phyloP scores from a whole-genome alignment of 2,888 invertebrate genomes.

The Noctua comes region DNA sequence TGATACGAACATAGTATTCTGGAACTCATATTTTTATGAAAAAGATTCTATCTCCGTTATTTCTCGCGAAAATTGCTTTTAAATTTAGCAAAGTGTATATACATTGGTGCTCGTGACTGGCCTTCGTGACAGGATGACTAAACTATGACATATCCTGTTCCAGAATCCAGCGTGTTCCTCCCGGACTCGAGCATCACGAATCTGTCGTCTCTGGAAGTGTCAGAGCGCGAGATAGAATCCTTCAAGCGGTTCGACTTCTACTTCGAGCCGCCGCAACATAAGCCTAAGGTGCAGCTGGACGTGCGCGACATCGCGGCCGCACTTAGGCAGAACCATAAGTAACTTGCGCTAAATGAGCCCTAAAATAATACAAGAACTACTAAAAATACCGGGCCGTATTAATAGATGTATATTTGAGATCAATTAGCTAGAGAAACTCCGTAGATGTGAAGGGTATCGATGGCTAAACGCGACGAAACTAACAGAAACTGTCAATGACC shows the following conservation, averaged over 20 bases:
- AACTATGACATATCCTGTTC: background rate
- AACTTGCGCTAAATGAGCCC: background rate
- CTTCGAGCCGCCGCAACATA: constrained; percentile 94
- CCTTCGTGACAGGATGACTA: background rate
- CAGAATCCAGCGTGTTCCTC: constrained; percentile 93
- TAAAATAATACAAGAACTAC: background rate
- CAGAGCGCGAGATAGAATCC: constrained; percentile 95
- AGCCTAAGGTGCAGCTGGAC: constrained; percentile 87
- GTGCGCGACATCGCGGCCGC: constrained; percentile 75
- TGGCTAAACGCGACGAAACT: too few relatives aligned
- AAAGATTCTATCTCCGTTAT: too few relatives aligned
- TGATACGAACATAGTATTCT: too few relatives aligned
- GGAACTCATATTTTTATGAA: too few relatives aligned
- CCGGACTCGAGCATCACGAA: constrained; percentile 95
- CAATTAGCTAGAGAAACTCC: too few relatives aligned
- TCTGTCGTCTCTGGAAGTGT: constrained; percentile 94
- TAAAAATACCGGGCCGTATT: background rate
- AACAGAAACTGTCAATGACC: too few relatives aligned
- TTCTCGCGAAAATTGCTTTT: too few relatives aligned
- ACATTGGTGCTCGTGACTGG: too few relatives aligned
- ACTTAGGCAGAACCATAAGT: constrained; percentile 70
- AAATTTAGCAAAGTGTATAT: too few relatives aligned
- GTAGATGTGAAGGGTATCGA: too few relatives aligned
- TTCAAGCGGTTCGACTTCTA: constrained; percentile 97
- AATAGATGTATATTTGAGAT: too few relatives aligned